Evolutionary conservation across 2,888 invertebrate genomes (phyloP), one percentile per base, ranked within the genome.

Genomic region (Coenonympha glycerion): DNA sequence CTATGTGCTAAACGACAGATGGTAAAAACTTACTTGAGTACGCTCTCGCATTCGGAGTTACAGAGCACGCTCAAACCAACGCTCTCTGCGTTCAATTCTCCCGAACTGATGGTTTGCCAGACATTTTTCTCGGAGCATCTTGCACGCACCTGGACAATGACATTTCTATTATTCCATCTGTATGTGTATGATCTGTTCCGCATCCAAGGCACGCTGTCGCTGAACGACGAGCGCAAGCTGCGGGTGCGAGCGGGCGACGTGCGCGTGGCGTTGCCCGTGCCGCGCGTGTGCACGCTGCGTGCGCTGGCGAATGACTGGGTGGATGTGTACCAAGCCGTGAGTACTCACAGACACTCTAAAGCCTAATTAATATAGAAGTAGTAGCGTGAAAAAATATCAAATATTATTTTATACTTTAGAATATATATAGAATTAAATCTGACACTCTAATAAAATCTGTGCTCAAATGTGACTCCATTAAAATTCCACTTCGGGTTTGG

Each of bases 41-140:
- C 65, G 54, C 79, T 63, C 3, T 83, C 80, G 46, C 63, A 57
- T 16, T 76, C 71, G 0, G 64, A 55, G 34, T 62, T 60, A 58
- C 76, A 78, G 1, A 82, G 52, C 9, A 85, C 74, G 55, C 73
- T 79, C 28, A 60, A 59, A 9, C 76, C 76, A 11, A 82, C 56
- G 3, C 58, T 61, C 56, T 85, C 83, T 0, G 73, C 50, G 0
- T 40, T 15, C 33, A 86, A 50, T 46, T 80, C 79, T 9, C 77
- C 82, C 0, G 79, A 69, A 30, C 63, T 63, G 34, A 78, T 57
- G 0, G 73, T 69, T 9, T 63, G 64, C 82, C 80, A 80, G 6
- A 61, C 56, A 6, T 61, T 56, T 1, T 59, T 21, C 1, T 66
- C 64, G 0, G 55, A 9, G 9, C 56, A 54, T 0, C 67, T 69